Percentiles rank a stretch among this genome's conserved stretches.
These are phyloP conservation scores for Anguilla anguilla DNA, from an alignment of 2,797 vertebrate species.

Conservation along the genomic window DNA sequence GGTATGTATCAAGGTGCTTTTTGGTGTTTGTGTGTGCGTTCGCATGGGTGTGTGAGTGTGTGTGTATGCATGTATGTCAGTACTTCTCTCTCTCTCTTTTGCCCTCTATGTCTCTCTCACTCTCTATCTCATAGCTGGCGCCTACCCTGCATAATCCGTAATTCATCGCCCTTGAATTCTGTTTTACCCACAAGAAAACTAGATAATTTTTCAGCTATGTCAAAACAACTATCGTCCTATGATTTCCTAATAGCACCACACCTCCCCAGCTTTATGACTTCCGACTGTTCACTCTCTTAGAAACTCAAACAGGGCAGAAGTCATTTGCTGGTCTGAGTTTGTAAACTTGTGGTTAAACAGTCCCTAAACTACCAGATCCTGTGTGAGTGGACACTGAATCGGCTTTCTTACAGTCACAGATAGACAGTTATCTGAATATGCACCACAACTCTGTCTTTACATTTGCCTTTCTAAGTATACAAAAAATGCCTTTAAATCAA, in stretches of 20 bases:
- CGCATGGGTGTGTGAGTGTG: background rate
- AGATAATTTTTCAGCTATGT: background rate
- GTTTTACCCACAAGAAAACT: background rate
- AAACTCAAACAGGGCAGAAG: background rate
- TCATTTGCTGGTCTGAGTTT: background rate
- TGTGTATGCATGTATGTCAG: background rate
- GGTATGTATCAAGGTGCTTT: conserved; percentile 39
- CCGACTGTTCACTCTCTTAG: background rate
- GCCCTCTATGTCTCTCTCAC: background rate
- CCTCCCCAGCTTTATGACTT: background rate
- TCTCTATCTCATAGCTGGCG: background rate
- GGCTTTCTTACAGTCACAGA: background rate
- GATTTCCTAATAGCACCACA: conserved; percentile 6
- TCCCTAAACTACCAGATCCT: background rate
- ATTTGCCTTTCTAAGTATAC: background rate
- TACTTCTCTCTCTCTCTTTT: background rate
- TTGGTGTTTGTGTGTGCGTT: conserved; percentile 22
- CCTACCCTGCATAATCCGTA: background rate
- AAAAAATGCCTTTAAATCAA: background rate
- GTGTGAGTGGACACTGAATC: background rate
- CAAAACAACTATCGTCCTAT: background rate
- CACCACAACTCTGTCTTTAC: background rate
- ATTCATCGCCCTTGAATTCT: background rate
- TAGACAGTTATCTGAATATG: conserved; percentile 24
- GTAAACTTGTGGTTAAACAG: background rate